phyloP scores from a whole-genome alignment of 2,797 vertebrate species.

The Falco berigora region DNA sequence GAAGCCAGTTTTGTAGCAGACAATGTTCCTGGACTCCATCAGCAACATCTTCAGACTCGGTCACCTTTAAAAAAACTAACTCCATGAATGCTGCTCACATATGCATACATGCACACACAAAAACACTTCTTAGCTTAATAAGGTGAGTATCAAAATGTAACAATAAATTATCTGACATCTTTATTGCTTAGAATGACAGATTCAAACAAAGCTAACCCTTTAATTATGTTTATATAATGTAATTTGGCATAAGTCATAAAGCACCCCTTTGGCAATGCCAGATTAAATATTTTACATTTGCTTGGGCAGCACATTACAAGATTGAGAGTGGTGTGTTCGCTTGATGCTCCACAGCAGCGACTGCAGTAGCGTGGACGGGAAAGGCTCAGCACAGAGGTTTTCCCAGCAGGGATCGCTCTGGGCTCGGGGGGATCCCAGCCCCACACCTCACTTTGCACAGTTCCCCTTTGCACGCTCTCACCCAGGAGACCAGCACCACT shows the following conservation, averaged over 20 bases:
- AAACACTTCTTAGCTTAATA: slow-evolving; percentile 34
- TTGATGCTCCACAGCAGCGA: neutral
- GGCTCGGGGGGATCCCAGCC: rapidly evolving
- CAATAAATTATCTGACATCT: slow-evolving; percentile 62
- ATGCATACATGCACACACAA: neutral
- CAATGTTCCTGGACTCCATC: neutral
- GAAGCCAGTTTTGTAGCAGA: neutral
- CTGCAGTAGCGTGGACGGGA: neutral
- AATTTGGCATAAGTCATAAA: slow-evolving; percentile 62
- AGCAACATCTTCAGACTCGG: neutral
- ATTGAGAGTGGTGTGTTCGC: neutral
- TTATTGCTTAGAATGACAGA: slow-evolving; percentile 64
- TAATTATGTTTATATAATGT: slow-evolving; percentile 66
- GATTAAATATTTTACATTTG: slow-evolving; percentile 58
- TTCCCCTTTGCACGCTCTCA: neutral
- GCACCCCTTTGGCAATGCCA: slow-evolving; percentile 60
- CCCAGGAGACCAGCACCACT: neutral
- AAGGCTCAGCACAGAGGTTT: neutral
- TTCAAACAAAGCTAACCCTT: slow-evolving; percentile 63
- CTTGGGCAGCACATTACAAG: slow-evolving; percentile 47
- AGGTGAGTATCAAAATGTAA: slow-evolving; percentile 33
- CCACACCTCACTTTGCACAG: neutral
- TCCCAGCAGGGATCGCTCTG: rapidly evolving
- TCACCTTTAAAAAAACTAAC: neutral
- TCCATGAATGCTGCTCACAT: neutral